These are phyloP conservation scores for Cheilosia scutellata DNA, from an alignment of 2,888 invertebrate species.

Conservation along the genomic window DNA sequence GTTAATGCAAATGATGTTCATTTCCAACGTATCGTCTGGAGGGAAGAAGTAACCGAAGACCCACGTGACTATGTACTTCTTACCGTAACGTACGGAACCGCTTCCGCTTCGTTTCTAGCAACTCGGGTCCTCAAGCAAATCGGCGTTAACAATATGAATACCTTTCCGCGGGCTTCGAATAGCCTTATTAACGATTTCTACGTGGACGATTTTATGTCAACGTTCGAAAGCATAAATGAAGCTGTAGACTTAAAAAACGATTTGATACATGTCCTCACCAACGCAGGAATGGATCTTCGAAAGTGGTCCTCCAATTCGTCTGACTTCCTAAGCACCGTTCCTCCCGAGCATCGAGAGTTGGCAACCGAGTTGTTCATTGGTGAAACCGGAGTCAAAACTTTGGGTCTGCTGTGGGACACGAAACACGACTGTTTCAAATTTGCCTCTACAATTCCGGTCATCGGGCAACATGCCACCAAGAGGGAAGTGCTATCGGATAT, in stretches of 20 bases:
- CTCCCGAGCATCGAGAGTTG: conserved; percentile 21
- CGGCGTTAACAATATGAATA: neutral
- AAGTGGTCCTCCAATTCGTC: conserved; percentile 53
- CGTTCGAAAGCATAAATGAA: conserved; percentile 25
- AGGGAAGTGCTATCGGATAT: conserved; percentile 34
- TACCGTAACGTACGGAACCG: conserved; percentile 34
- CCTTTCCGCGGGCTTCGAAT: conserved; percentile 17
- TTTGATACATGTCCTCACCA: neutral
- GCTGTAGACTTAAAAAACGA: conserved; percentile 16
- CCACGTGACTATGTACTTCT: conserved; percentile 15
- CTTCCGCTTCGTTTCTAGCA: conserved; percentile 35
- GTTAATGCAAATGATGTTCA: conserved; percentile 1
- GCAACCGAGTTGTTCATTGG: conserved; percentile 27
- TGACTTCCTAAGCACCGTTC: conserved; percentile 22
- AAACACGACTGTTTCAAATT: conserved; percentile 47
- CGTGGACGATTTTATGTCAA: conserved; percentile 35
- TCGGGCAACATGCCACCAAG: conserved; percentile 8
- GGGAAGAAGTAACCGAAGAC: neutral
- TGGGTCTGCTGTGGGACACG: conserved; percentile 36
- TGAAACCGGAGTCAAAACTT: conserved; percentile 29
- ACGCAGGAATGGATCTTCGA: conserved; percentile 40
- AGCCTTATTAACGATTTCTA: conserved; percentile 40
- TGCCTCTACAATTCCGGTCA: neutral
- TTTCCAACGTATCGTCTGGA: conserved; percentile 21
- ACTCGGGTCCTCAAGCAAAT: conserved; percentile 32